These are phyloP conservation scores for Acanthurus leucopareius DNA, from an alignment of 2,797 vertebrate species.

Conservation along the genomic window DNA sequence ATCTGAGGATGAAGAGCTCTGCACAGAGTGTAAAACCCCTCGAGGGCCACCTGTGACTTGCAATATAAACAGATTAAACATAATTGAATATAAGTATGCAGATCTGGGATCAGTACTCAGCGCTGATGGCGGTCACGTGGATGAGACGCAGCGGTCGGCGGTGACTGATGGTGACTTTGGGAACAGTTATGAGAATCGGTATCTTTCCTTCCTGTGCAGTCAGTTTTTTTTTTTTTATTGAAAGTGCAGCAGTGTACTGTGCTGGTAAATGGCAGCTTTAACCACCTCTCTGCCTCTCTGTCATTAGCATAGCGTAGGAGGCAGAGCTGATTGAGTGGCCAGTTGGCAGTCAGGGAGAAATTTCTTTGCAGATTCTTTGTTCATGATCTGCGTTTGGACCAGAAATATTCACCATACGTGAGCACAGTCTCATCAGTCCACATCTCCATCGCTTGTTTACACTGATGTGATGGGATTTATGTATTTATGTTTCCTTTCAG, in stretches of 20 bases:
- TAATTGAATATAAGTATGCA: not conserved
- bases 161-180: constrained; percentile 26
- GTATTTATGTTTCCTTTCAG: not conserved
- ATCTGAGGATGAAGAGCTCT: not conserved
- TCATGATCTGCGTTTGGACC: constrained; percentile 47
- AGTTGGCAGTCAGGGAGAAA: constrained; percentile 70
- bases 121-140: not conserved
- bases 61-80: not conserved
- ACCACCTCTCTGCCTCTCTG: constrained; percentile 74
- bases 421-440: constrained; percentile 1
- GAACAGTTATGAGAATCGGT: constrained; percentile 28
- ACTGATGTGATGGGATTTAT: not conserved
- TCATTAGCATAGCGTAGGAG: constrained; percentile 82
- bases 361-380: constrained; percentile 69
- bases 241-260: constrained; percentile 50
- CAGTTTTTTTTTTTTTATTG: constrained; percentile 9
- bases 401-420: constrained; percentile 20
- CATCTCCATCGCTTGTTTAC: constrained; percentile 3
- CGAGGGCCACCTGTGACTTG: not conserved
- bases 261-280: constrained; percentile 70
- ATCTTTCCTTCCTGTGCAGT: constrained; percentile 49
- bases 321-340: constrained; percentile 79
- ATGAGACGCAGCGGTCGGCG: not conserved
- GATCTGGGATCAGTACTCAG: not conserved
- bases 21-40: not conserved